A percentile compares a stretch with the other conserved stretches of the same genome.
phyloP scores from a whole-genome alignment of 2,797 vertebrate species.

The Cuniculus paca region DNA sequence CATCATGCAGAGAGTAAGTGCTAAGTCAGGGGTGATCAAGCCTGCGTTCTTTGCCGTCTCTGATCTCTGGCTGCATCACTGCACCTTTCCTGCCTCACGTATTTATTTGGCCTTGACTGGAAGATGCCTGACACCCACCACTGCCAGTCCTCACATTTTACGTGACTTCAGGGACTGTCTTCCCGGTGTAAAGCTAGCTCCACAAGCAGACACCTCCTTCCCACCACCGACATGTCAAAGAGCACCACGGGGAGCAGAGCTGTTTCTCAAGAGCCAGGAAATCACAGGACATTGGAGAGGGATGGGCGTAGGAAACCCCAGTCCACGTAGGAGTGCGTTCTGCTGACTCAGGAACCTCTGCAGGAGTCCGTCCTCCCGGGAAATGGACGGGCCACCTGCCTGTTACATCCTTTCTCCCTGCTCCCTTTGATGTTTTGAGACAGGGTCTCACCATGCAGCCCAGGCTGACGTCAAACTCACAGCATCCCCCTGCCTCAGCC shows the following conservation, averaged over 20 bases:
- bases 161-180: background rate
- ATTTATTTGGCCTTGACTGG: background rate
- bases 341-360: background rate
- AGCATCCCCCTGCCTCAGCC: too few relatives aligned
- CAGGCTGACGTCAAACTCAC: too few relatives aligned
- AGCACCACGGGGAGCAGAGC: too few relatives aligned
- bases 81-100: background rate
- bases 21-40: background rate
- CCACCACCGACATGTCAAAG: background rate
- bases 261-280: background rate
- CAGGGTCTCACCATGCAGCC: too few relatives aligned
- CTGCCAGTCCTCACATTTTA: background rate
- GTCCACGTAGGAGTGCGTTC: background rate
- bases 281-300: accelerated
- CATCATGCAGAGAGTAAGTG: background rate
- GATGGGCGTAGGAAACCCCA: accelerated
- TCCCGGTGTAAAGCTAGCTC: background rate
- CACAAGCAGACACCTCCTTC: background rate
- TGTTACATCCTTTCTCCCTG: background rate
- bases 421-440: too few relatives aligned
- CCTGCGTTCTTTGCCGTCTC: background rate
- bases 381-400: accelerated
- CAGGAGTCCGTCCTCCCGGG: too few relatives aligned
- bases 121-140: background rate
- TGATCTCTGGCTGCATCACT: background rate